These are phyloP conservation scores for Lucifuga dentata DNA, from an alignment of 2,113 vertebrate genomes.

Conservation along the genomic window DNA sequence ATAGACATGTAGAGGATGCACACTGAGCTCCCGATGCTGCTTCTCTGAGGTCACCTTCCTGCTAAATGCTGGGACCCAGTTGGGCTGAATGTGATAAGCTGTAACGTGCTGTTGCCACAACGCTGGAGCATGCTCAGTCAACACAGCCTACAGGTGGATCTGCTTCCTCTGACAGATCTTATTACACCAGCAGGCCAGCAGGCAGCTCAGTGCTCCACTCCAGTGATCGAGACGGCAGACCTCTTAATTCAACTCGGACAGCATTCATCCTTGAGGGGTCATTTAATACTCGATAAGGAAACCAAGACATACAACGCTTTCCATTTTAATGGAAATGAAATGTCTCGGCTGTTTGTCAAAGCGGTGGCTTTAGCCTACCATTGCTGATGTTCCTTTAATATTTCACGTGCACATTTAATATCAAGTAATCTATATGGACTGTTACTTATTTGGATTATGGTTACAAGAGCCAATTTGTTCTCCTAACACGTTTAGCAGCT, in stretches of 20 bases:
- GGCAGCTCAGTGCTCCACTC: constrained; percentile 55
- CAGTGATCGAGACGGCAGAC: constrained; percentile 68
- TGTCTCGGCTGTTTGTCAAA: constrained; percentile 52
- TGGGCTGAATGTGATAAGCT: constrained; percentile 68
- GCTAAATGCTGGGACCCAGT: constrained; percentile 70
- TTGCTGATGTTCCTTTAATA: constrained; percentile 35
- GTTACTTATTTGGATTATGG: constrained; percentile 53
- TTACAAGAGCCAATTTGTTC: constrained; percentile 46
- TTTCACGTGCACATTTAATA: constrained; percentile 57
- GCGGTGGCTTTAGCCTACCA: constrained; percentile 31
- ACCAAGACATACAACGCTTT: constrained; percentile 64
- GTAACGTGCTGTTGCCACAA: constrained; percentile 63
- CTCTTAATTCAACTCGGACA: constrained; percentile 72
- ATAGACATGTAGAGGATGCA: constrained; percentile 40
- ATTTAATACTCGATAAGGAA: constrained; percentile 67
- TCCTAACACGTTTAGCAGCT: constrained; percentile 60
- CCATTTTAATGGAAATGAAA: constrained; percentile 58
- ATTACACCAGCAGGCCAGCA: constrained; percentile 54
- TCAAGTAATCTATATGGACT: constrained; percentile 59
- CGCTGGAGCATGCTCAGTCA: constrained; percentile 65
- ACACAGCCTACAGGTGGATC: constrained; percentile 78
- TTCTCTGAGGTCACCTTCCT: constrained; percentile 76
- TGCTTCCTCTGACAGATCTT: constrained; percentile 70
- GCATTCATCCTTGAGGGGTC: constrained; percentile 65
- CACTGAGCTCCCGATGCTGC: constrained; percentile 33